Base-by-base conservation (phyloP, 1,140 invertebrate species). In the Polyergus mexicanus region DNA sequence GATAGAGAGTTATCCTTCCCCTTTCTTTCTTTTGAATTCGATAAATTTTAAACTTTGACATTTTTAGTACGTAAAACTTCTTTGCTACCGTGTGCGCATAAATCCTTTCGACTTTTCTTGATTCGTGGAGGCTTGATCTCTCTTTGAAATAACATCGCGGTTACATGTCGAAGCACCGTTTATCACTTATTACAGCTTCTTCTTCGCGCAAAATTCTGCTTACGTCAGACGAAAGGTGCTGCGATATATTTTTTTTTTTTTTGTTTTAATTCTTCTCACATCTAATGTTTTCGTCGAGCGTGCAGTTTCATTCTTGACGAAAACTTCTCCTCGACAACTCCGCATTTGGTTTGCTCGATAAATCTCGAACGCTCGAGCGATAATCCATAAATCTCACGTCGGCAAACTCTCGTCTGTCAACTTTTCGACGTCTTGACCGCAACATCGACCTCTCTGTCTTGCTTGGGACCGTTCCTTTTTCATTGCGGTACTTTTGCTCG, bases 341-440 rank as follows among this genome's bases (percentile, higher is more conserved):
- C 56, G 69, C 54, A 19, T 62, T 62, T n/a, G 56, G 22, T 38
- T 62, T 38, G 68, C 62, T 44, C 71, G 72, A 65, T 63, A 76
- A 75, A 84, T 75, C 51, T 65, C 60, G 47, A 58, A 25, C 72
- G 72, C 44, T 54, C 44, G 32, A 28, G 44, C 83, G 72, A 66
- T 58, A 77, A 77, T 65, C 83, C 74, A 77, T 75, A 77, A 77
- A 84, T 77, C 72, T 66, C 72, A 44, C 44, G 58, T 13, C 56
- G 32, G 60, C 28, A 66, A 76, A 65, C 62, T 84, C 72, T 22
- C 60, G 60, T 77, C 83, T 60, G 58, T 77, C 83, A 60, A 84
- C 83, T 84, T 58, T 78, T 76, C 83, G 58, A 84, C 44, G 58
- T 76, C 83, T 84, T 76, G 71, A 76, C 71, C 83, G 58, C 71